phyloP scores from a whole-genome alignment of 2,797 vertebrate species.

The Notolabrus celidotus region DNA sequence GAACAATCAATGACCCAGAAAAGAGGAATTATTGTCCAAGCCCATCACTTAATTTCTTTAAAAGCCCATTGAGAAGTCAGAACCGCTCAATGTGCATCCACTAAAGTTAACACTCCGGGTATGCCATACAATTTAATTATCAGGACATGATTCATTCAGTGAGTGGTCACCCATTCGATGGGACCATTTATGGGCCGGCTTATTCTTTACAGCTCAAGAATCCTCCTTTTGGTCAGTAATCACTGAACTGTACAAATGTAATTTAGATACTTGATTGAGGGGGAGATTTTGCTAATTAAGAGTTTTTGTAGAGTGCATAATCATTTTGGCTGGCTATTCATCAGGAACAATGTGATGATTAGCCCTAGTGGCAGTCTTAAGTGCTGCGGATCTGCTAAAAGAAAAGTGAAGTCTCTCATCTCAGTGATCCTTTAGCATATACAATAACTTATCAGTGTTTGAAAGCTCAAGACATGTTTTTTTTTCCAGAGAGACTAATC shows the following conservation, averaged over 20 bases:
- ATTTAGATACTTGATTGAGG: conserved; percentile 84
- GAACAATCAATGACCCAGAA: conserved; percentile 93
- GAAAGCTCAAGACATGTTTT: conserved; percentile 4
- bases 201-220: conserved; percentile 78
- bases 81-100: conserved; percentile 82
- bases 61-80: conserved; percentile 93
- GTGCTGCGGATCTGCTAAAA: conserved; percentile 67
- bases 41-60: conserved; percentile 96
- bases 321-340: conserved; percentile 82
- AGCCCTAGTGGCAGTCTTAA: conserved; percentile 67
- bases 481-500: background rate
- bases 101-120: conserved; percentile 80
- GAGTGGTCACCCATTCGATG: conserved; percentile 81
- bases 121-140: conserved; percentile 87
- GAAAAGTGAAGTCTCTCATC: conserved; percentile 58
- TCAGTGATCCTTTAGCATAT: conserved; percentile 50
- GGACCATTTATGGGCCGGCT: conserved; percentile 75
- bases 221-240: conserved; percentile 81
- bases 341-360: conserved; percentile 84
- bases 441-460: conserved; percentile 43
- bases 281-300: conserved; percentile 82
- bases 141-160: conserved; percentile 84
- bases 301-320: conserved; percentile 81
- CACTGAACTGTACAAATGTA: conserved; percentile 84
- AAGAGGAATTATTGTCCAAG: conserved; percentile 95